phyloP scores from a whole-genome alignment of 2,888 invertebrate species.

The Amitus sp. region DNA sequence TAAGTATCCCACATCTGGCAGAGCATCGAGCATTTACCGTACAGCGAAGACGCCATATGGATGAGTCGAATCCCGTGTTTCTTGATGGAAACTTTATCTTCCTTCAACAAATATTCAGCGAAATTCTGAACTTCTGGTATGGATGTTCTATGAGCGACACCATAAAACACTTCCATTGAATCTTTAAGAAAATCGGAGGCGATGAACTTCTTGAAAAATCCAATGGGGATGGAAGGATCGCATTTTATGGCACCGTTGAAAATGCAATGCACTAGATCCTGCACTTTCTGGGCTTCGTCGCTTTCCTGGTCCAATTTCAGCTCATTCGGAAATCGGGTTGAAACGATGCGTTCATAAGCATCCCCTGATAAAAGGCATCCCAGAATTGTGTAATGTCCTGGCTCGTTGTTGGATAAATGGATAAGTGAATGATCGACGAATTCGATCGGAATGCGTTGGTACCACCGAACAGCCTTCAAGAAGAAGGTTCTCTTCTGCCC shows the following conservation, averaged over 20 bases:
- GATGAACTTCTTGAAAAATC: constrained; percentile 26
- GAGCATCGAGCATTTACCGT: constrained; percentile 34
- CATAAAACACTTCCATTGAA: constrained; percentile 3
- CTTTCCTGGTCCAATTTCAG: constrained; percentile 26
- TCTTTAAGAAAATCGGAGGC: constrained; percentile 20
- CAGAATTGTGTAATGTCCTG: constrained; percentile 24
- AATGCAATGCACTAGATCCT: constrained; percentile 8
- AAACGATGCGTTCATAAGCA: constrained; percentile 27
- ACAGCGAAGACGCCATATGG: constrained; percentile 36
- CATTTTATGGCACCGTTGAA: constrained; percentile 35
- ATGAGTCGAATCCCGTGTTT: constrained; percentile 56
- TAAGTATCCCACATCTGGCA: constrained; percentile 39
- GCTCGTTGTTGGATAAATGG: constrained; percentile 15
- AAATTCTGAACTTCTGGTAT: constrained; percentile 43
- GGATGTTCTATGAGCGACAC: constrained; percentile 41
- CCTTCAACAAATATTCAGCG: constrained; percentile 35
- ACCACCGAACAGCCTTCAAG: constrained; percentile 48
- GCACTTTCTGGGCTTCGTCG: constrained; percentile 27
- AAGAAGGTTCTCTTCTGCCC: constrained; percentile 32
- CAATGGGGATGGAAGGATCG: constrained; percentile 54
- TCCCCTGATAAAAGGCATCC: constrained; percentile 45
- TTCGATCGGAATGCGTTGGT: constrained; percentile 52
- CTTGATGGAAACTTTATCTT: constrained; percentile 49
- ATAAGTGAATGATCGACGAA: constrained; percentile 37
- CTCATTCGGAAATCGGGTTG: no score